Evolutionary conservation across 2,797 vertebrate genomes (phyloP).

Genomic region (Poeciliopsis presidionis): DNA sequence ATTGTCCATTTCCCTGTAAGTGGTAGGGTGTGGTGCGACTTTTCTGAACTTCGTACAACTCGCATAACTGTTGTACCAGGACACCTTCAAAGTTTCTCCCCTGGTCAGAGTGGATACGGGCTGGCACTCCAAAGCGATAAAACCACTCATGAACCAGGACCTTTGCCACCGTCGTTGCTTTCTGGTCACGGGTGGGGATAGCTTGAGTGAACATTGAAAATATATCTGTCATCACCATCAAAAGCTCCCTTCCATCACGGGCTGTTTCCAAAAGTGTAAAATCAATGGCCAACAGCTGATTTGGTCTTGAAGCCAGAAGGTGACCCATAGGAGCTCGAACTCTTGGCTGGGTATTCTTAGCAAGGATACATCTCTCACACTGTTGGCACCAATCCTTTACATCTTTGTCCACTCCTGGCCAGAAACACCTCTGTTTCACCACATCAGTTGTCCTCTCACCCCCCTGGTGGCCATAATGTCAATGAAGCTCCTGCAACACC

Average conservation of each 20-base stretch:
- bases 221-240: not conserved
- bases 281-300: not conserved
- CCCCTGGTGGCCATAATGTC: not conserved
- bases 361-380: not conserved
- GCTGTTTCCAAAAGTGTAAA: not conserved
- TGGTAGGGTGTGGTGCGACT: no score
- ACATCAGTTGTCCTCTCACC: not conserved
- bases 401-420: not conserved
- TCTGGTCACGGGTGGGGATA: no score
- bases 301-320: not conserved
- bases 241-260: not conserved
- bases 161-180: no score
- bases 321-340: not conserved
- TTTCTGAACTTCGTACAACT: no score
- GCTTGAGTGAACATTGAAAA: no score
- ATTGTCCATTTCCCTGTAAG: no score
- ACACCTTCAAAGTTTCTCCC: no score
- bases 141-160: no score
- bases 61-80: no score
- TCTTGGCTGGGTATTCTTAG: not conserved
- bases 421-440: not conserved
- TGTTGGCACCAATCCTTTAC: not conserved
- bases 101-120: no score
- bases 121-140: no score
- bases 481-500: not conserved